Base-by-base conservation (phyloP, 2,797 vertebrate genomes). In the Choloepus didactylus region DNA sequence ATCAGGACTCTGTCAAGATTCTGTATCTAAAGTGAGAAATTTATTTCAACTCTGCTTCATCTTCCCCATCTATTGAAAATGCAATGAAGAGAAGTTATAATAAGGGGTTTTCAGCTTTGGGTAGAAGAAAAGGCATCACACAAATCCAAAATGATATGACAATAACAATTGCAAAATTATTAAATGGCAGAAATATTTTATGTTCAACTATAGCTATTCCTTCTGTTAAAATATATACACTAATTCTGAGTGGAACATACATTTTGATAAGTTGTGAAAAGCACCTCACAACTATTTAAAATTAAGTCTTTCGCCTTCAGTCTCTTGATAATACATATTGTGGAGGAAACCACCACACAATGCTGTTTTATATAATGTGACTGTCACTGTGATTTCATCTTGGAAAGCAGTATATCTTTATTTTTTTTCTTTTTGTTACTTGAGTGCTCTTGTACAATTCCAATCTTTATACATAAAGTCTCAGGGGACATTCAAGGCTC, bases 311-410 rank as follows among this genome's bases (percentile, higher is more conserved):
- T 93, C 31, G 41, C 4, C 35, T 76, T 91, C 16, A 60, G 7
- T 60, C 92, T 91, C 64, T 64, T 85, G 66, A 91, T 91, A 69
- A 38, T 66, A 6, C 12, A 8, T 73, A 91, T 64, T 94, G 89
- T 79, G 29, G 60, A 87, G 38, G 31, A 90, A 93, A 46, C 2
- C 14, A 80, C 67, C 66, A 67, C 44, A 91, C 29, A 85, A 0
- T 66, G 18, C 5, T 80, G 5, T 90, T 82, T 84, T 56, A 60
- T 76, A 54, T 2, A 94, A 88, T 76, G 54, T 77, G 66, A 6
- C 27, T 80, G 46, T 81, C 75, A 89, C 60, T 89, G 67, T 87
- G 44, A 92, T 72, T 69, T 87, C 29, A 77, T 92, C 72, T 66
- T 60, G 5, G 41, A 64, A 84, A 76, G 8, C n/a, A 67, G 1